phyloP scores from a whole-genome alignment of 2,797 vertebrate species.

The Rhinatrema bivittatum region DNA sequence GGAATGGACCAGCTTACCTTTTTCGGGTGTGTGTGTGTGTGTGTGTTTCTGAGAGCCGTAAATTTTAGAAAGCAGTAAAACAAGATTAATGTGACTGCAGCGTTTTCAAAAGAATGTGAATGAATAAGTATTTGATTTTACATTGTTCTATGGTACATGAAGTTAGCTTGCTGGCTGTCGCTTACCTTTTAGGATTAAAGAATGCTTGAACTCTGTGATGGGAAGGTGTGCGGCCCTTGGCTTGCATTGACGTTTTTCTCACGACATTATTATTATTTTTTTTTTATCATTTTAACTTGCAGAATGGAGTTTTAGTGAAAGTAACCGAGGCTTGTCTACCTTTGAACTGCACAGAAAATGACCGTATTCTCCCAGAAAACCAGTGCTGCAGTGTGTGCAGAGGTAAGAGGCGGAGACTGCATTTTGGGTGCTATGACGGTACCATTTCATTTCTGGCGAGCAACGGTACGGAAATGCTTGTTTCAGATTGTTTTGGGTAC shows the following conservation, averaged over 20 bases:
- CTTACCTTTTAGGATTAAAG: background rate
- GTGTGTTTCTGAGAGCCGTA: too few relatives aligned
- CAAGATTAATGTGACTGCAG: too few relatives aligned
- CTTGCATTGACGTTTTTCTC: too few relatives aligned
- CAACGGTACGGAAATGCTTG: too few relatives aligned
- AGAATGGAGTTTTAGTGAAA: constrained; percentile 82
- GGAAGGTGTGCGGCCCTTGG: background rate
- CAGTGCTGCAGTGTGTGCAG: constrained; percentile 86
- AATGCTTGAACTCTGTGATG: background rate
- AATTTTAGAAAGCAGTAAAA: too few relatives aligned
- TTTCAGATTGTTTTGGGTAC: too few relatives aligned
- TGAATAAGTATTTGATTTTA: too few relatives aligned
- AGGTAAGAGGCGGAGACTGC: constrained; percentile 57
- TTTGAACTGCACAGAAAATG: constrained; percentile 77
- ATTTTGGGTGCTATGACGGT: background rate
- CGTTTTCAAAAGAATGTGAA: too few relatives aligned
- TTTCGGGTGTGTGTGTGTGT: too few relatives aligned
- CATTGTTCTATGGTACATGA: background rate
- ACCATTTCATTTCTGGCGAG: too few relatives aligned
- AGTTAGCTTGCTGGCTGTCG: constrained; percentile 1
- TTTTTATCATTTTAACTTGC: constrained; percentile 37
- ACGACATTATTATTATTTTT: too few relatives aligned
- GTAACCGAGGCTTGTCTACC: constrained; percentile 75
- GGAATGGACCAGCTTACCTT: too few relatives aligned
- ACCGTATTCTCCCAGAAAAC: constrained; percentile 81